Evolutionary conservation across 2,888 invertebrate species (phyloP).

Genomic region (Myopa tessellatipennis): DNA sequence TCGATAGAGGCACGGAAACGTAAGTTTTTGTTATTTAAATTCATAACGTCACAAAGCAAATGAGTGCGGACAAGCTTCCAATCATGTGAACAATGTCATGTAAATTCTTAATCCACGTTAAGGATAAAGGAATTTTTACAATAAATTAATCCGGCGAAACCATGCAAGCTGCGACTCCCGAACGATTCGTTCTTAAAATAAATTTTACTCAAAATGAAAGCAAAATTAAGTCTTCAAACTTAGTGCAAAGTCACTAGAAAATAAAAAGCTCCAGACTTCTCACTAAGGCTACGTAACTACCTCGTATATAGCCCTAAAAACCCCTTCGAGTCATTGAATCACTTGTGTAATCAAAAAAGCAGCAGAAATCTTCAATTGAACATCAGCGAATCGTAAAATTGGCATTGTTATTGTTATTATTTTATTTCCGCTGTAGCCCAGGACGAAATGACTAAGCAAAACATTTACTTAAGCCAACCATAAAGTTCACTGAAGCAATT

Average conservation of each 20-base stretch:
- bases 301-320: neutral
- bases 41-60: slow-evolving; percentile 9
- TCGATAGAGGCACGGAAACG: neutral
- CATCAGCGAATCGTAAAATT: slow-evolving; percentile 28
- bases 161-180: neutral
- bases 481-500: slow-evolving; percentile 53
- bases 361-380: slow-evolving; percentile 28
- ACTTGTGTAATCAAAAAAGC: neutral
- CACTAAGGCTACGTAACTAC: neutral
- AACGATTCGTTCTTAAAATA: neutral
- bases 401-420: slow-evolving; percentile 28
- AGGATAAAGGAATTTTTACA: neutral
- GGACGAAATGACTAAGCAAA: slow-evolving; percentile 18
- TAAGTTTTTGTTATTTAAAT: neutral
- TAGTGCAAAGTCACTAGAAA: neutral
- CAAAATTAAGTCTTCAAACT: too few relatives aligned
- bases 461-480: slow-evolving; percentile 49
- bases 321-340: neutral
- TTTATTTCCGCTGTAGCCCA: neutral
- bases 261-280: neutral
- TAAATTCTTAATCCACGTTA: neutral
- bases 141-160: neutral
- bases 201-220: neutral
- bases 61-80: neutral
- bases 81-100: slow-evolving; percentile 17